Base-by-base conservation (phyloP, 2,888 invertebrate species). In the Drosophila mettleri region DNA sequence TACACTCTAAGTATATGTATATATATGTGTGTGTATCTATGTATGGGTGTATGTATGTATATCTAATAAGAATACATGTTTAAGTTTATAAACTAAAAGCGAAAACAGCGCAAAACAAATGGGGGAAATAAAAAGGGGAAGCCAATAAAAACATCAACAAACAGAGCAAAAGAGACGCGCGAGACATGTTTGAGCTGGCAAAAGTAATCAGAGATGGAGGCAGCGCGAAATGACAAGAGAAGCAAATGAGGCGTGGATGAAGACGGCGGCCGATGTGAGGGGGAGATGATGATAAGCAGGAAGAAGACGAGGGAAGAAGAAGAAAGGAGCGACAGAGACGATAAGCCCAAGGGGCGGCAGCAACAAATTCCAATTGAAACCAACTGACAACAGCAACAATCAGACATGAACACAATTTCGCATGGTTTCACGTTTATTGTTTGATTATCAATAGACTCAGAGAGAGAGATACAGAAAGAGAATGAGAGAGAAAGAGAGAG, bases 381-480 rank as follows among this genome's bases (percentile, higher is more conserved):
- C 51, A 65, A 74, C 59, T 62, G 61, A 57, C 62, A 68, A 73
- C 54, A 36, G 24, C n/a, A 34, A 49, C 7, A 60, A 38, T 38
- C 46, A 36, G 46, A 62, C 27, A 51, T 43, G 60, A 62, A 39
- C 38, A 60, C 39, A 67, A 72, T 77, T 77, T 77, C 41, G 67
- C 74, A 67, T 74, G 74, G 67, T 68, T 75, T 68, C 65, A 71
- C 78, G 64, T 86, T 81, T 71, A 80, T 86, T 84, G 78, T 74
- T 74, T 80, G 84, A 86, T 86, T 80, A 86, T 80, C 84, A 83
- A 80, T 78, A 69, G 74, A 71, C 22, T 20, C 43, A 24, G 16
- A 2, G 45, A 18, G 43, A 33, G 62, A 53, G 34, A 62, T n/a
- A n/a, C 43, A 24, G 16, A 2, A 41, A 18, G 43, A 33, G 62